Evolutionary conservation across 2,797 vertebrate genomes (phyloP).

Genomic region (Platalea minor): DNA sequence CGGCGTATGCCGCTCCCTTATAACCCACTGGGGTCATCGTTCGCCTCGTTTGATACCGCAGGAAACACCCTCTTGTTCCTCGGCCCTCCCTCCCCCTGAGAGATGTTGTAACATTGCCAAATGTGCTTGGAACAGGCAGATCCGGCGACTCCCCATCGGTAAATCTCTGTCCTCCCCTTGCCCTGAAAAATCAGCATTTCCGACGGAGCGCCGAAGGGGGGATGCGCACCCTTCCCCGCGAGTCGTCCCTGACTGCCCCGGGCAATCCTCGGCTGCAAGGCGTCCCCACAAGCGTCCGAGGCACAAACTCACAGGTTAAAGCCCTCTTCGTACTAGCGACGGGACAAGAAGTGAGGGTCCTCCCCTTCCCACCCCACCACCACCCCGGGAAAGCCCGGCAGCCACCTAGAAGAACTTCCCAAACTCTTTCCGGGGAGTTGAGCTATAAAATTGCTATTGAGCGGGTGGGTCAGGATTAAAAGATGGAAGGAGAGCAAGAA

Average conservation of each 20-base stretch:
- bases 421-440: not conserved
- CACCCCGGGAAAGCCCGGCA: not conserved
- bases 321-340: not conserved
- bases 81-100: not conserved
- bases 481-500: too few species aligned
- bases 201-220: not conserved
- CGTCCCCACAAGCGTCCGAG: not conserved
- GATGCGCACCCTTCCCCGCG: not conserved
- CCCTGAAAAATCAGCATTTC: not conserved
- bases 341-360: not conserved
- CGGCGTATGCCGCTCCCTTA: not conserved
- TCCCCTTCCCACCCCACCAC: rapidly evolving
- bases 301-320: not conserved
- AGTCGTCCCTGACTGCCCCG: not conserved
- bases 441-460: not conserved
- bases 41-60: not conserved
- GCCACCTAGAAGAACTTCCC: not conserved
- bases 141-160: not conserved
- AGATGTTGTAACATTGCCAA: not conserved
- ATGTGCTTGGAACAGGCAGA: not conserved
- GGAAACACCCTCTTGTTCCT: not conserved
- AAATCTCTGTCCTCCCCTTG: not conserved
- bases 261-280: not conserved
- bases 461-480: not conserved
- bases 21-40: not conserved